Conservation (phyloP, 2,888 invertebrate species). For the Hoplodrina blanda region DNA sequence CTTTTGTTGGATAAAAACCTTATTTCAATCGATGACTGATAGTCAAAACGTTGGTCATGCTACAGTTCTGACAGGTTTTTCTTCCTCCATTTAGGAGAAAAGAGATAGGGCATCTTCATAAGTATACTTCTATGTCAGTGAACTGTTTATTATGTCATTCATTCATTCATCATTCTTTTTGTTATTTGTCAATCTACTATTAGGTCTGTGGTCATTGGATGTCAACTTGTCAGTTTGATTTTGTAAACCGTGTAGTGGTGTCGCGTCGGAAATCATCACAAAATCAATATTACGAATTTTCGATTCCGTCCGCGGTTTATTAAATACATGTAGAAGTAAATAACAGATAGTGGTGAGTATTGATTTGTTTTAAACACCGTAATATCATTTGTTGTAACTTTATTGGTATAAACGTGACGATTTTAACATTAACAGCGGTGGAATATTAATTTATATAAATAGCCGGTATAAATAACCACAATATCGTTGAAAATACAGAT, state of each 20-base stretch:
- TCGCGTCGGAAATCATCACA: constrained; percentile 3
- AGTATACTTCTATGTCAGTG: too few species aligned
- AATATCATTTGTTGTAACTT: not conserved
- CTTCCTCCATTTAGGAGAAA: too few species aligned
- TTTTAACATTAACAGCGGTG: not conserved
- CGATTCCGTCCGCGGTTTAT: constrained; percentile 1
- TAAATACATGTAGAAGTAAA: constrained; percentile 37
- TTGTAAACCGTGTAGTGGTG: not conserved
- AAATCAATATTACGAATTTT: constrained; percentile 11
- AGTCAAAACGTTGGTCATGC: too few species aligned
- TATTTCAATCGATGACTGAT: too few species aligned
- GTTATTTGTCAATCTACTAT: not conserved
- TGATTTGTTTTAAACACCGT: not conserved
- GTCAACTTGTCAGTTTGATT: constrained; percentile 24
- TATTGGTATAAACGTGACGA: too few species aligned
- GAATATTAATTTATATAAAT: constrained; percentile 1
- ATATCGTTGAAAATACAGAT: not conserved
- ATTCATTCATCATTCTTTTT: not conserved
- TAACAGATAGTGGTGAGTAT: constrained; percentile 33
- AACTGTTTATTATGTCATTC: not conserved
- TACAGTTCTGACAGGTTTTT: too few species aligned
- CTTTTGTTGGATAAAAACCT: too few species aligned
- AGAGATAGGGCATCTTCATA: too few species aligned
- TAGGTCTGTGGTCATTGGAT: not conserved
- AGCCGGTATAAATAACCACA: constrained; percentile 2